Evolutionary conservation across 2,888 invertebrate species (phyloP).

Genomic region (Metacarcinus magister): DNA sequence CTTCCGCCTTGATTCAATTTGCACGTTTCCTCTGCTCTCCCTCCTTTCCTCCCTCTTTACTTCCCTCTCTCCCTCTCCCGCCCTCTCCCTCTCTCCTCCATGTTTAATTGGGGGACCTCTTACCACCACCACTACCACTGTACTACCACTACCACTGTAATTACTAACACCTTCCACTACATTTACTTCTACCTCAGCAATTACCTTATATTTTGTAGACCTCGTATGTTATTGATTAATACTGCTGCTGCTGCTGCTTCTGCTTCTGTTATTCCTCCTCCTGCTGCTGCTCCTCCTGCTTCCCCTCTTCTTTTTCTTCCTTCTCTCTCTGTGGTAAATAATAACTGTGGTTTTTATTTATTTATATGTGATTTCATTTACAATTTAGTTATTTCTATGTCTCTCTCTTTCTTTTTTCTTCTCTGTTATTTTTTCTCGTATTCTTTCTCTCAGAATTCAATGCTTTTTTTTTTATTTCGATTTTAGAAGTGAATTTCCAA

Average conservation of each 20-base stretch:
- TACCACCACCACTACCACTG: not conserved
- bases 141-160: not conserved
- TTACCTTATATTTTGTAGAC: not conserved
- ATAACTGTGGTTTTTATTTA: not conserved
- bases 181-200: not conserved
- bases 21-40: not conserved
- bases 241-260: not conserved
- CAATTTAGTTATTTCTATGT: not conserved
- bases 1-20: constrained; percentile 29
- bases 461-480: too few species aligned
- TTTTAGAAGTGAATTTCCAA: too few species aligned
- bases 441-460: not conserved
- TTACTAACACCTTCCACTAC: not conserved
- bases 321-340: not conserved
- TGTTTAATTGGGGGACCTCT: not conserved
- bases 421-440: not conserved
- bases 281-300: not conserved
- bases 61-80: not conserved
- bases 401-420: not conserved
- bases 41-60: not conserved
- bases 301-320: not conserved
- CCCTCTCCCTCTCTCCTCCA: not conserved
- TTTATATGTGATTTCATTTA: not conserved
- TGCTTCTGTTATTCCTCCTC: not conserved
- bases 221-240: not conserved